Evolutionary conservation across 2,888 invertebrate species (phyloP).

Genomic region (Pyrgus malvae): DNA sequence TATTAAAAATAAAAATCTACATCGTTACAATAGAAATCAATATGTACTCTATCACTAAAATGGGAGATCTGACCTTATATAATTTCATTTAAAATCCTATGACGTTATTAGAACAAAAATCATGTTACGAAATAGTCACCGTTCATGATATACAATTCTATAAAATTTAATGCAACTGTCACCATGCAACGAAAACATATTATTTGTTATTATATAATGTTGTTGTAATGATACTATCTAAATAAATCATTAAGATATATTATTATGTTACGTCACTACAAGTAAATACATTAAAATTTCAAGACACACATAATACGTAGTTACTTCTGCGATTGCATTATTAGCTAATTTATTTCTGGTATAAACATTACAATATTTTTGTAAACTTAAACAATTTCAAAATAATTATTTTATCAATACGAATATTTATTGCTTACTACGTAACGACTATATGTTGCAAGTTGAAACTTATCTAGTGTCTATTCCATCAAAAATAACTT

Average conservation of each 20-base stretch:
- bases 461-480: slow-evolving; percentile 14
- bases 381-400: neutral
- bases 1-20: slow-evolving; percentile 24
- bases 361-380: neutral
- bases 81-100: slow-evolving; percentile 16
- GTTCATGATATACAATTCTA: neutral
- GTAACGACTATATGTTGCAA: neutral
- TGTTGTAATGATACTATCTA: slow-evolving; percentile 6
- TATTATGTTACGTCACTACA: neutral
- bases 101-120: neutral
- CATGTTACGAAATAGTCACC: slow-evolving; percentile 2
- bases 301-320: neutral
- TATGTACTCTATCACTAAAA: slow-evolving; percentile 43
- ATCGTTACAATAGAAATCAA: slow-evolving; percentile 36
- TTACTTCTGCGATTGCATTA: neutral
- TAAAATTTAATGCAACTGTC: neutral
- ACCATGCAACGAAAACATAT: neutral
- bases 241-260: slow-evolving; percentile 1
- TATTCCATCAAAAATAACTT: slow-evolving; percentile 9
- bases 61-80: slow-evolving; percentile 45
- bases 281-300: neutral
- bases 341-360: neutral
- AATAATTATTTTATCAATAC: neutral
- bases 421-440: neutral
- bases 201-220: neutral